Percentiles rank a stretch among this genome's conserved stretches.
These are phyloP conservation scores for Zaprionus camerounensis DNA, from an alignment of 1,140 invertebrate genomes.

Conservation along the genomic window DNA sequence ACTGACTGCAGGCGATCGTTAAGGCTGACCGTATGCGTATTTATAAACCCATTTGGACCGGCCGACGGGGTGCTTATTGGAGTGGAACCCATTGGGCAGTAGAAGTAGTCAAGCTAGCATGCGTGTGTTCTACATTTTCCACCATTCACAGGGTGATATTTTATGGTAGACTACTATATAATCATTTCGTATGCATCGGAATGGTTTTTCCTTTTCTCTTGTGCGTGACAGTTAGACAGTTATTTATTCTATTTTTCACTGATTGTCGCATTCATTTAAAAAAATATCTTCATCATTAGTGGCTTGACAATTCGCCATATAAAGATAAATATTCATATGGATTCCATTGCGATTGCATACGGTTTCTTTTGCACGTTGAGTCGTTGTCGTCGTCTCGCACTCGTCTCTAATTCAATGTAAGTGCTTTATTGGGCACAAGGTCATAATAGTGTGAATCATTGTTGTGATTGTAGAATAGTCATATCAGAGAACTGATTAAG, in stretches of 20 bases:
- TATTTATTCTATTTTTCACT: constrained; percentile 8
- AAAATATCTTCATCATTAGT: not conserved
- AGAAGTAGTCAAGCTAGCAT: constrained; percentile 6
- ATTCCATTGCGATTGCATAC: not conserved
- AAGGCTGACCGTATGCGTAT: constrained; percentile 33
- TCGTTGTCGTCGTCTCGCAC: not conserved
- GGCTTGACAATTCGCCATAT: not conserved
- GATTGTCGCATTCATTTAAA: not conserved
- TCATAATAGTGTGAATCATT: constrained; percentile 31
- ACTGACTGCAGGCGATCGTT: constrained; percentile 1
- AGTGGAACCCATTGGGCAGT: constrained; percentile 33
- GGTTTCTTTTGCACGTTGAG: constrained; percentile 3
- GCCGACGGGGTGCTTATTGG: constrained; percentile 34
- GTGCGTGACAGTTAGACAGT: constrained; percentile 29
- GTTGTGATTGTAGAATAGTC: not conserved
- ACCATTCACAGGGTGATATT: constrained; percentile 3
- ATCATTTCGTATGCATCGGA: constrained; percentile 20
- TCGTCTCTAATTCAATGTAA: constrained; percentile 21
- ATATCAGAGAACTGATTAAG: constrained; percentile 23
- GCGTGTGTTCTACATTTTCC: constrained; percentile 28
- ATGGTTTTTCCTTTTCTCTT: constrained; percentile 10
- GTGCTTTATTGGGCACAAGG: constrained; percentile 28
- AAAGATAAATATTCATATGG: constrained; percentile 3
- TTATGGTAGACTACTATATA: constrained; percentile 9
- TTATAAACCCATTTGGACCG: constrained; percentile 24